phyloP scores from a whole-genome alignment of 2,888 invertebrate genomes.

The Zygaena filipendulae region DNA sequence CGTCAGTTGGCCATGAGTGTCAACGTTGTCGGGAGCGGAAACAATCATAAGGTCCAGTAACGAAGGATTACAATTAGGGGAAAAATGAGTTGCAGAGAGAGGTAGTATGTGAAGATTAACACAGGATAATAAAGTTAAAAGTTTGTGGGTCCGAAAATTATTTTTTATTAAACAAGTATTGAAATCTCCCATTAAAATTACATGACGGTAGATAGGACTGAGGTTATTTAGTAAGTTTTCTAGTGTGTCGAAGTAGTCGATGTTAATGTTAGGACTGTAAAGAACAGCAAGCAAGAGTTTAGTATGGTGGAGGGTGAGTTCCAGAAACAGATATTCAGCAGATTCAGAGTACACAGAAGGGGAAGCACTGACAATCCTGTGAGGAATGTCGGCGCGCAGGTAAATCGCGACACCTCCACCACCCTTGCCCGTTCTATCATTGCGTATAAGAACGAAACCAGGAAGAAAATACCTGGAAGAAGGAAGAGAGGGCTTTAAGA shows the following conservation, averaged over 20 bases:
- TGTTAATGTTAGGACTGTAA: too few relatives aligned
- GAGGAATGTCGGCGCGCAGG: not conserved
- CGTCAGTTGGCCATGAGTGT: constrained; percentile 1
- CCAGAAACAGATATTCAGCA: constrained; percentile 3
- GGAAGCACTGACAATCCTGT: not conserved
- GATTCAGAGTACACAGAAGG: not conserved
- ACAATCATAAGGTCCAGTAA: constrained; percentile 4
- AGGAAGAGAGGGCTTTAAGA: constrained; percentile 3
- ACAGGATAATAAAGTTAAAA: not conserved
- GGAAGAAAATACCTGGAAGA: not conserved
- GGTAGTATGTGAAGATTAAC: constrained; percentile 4
- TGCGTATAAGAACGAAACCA: constrained; percentile 3
- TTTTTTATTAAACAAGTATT: constrained; percentile 8
- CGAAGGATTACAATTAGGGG: constrained; percentile 3
- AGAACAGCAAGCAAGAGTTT: too few relatives aligned
- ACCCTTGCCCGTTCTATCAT: constrained; percentile 4
- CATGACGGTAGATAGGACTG: constrained; percentile 11
- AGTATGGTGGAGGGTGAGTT: too few relatives aligned
- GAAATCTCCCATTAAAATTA: constrained; percentile 10
- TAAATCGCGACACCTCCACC: constrained; percentile 8
- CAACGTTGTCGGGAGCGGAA: constrained; percentile 1
- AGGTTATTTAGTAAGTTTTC: too few relatives aligned
- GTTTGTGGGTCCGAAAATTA: not conserved
- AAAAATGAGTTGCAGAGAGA: not conserved
- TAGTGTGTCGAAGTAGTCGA: too few relatives aligned